Evolutionary conservation across 1,140 invertebrate genomes (phyloP), one percentile per base, ranked within the genome.

Genomic region (Aradophagus sp.): DNA sequence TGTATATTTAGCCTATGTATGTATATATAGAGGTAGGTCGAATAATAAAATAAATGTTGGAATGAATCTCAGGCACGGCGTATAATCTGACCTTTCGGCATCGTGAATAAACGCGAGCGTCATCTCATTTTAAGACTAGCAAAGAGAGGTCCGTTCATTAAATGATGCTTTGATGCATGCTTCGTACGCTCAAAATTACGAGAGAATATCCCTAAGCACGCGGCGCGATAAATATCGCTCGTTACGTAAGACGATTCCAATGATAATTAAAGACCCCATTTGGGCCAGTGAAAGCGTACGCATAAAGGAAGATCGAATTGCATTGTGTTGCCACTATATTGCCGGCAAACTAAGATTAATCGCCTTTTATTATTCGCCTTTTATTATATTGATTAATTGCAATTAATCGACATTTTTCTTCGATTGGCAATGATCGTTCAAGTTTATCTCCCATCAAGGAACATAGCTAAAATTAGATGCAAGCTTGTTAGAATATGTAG

Each of bases 71-170:
- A 55, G 50, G 50, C 61, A 34, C 39, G 61, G 61, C 41, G 17
- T 39, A 39, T 38, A 35, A 5, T 23, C n/a, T 66, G 52, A 66
- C 62, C 62, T 66, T 66, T 66, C 31, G 13, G 15, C 23, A 16
- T 58, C 52, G 50, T 66, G 52, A 58, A 58, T 58, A 56, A 66
- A 66, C 35, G 35, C 52, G 62, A 66, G 52, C 62, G 62, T 58
- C 62, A 66, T 58, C 52, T 55, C 16, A 12, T 55, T 8, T 11
- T n/a, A n/a, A n/a, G 34, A 11, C 52, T 53, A 23, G 35, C 12
- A 19, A 39, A 32, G 36, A 31, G 10, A 14, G 26, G 47, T 53
- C 47, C 47, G 47, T 53, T 63, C 59, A 52, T 63, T 52, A 63
- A 55, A 48, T 55, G 59, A 63, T 23, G 48, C 59, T 47, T 55